Evolutionary conservation across 2,113 vertebrate species (phyloP), one percentile per base, ranked within the genome.

Genomic region (Cottus gobio): DNA sequence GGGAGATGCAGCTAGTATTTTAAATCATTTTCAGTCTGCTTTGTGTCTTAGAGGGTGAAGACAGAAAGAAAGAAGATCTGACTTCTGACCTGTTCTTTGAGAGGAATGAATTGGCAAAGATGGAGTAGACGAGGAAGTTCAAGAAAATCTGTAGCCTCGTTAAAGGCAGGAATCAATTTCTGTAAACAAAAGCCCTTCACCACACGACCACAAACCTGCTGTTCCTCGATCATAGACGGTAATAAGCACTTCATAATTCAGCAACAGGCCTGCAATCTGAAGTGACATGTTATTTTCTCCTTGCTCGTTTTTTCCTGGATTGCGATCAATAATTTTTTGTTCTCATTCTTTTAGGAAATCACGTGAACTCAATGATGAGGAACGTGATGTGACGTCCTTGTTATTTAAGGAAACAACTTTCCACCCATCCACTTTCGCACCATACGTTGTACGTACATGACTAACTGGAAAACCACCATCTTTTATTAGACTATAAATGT

Each of bases 261-360:
- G 42, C 65, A 75, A 80, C 58, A 81, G 71, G 46, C 56, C 70
- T 79, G 65, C 12, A 12, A 86, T 80, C 71, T 85, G 67, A 87
- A 73, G 78, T 74, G 83, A 83, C 87, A 76, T 86, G 76, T 86
- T 89, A 87, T 91, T 90, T 82, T 87, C 72, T 86, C 30, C n/a
- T 70, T 15, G 34, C 44, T 79, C 54, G 60, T 72, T 90, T 83
- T 91, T 92, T 92, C 88, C 91, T 91, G 88, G 90, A 91, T 81
- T 68, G 71, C 9, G 4, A 91, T 90, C 84, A 91, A 69, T 80
- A 22, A 67, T 79, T 80, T 85, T 77, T 77, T n/a, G n/a, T n/a
- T n/a, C n/a, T n/a, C 11, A 5, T 6, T 28, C 58, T 78, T 79
- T 72, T 66, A 62, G 34, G 30, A 82, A 84, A 72, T 87, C 82